Base-by-base conservation (phyloP, 2,888 invertebrate genomes). In the Pycnomerus fuliginosus region DNA sequence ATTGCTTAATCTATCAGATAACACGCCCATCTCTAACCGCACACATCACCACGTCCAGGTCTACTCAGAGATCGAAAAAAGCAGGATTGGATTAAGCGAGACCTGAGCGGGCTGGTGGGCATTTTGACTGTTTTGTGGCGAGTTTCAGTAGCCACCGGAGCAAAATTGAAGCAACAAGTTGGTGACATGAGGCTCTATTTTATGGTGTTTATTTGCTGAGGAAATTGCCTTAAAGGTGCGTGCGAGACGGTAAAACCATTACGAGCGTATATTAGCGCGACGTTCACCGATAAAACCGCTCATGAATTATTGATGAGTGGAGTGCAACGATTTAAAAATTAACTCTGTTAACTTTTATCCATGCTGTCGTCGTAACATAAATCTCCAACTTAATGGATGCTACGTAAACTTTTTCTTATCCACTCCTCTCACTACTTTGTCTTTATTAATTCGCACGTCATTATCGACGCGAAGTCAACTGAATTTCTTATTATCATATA, bases 1-100 rank as follows among this genome's bases (percentile, higher is more conserved):
- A 69, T 69, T 68, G 65, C 67, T 69, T 68, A 68, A 68, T 69
- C 65, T 67, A 67, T 67, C 68, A 65, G 68, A 68, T 67, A 68
- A 67, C 61, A 57, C 54, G 49, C 58, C 63, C 66, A 65, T 64
- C 64, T 62, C 38, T 50, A 55, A 52, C 45, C 44, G 51, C 50
- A 60, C 56, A 60, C 62, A 64, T 59, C n/a, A n/a, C n/a, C n/a
- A n/a, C n/a, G n/a, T n/a, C 36, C 39, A 27, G 24, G 32, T 40
- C 25, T 36, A 28, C 30, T 10, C 15, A 28, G 29, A 35, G 15
- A 40, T 3, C 10, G 12, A 28, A 28, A 25, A 25, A 25, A 25
- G 10, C 5, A 25, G 7, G 3, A 4, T 4, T 8, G 2, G 8
- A 7, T 28, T 7, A 8, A 8, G 8, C 10, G n/a, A 2, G 3